A percentile compares a stretch with the other conserved stretches of the same genome.
These are phyloP conservation scores for Prinia subflava DNA, from an alignment of 2,113 vertebrate genomes.

Conservation along the genomic window DNA sequence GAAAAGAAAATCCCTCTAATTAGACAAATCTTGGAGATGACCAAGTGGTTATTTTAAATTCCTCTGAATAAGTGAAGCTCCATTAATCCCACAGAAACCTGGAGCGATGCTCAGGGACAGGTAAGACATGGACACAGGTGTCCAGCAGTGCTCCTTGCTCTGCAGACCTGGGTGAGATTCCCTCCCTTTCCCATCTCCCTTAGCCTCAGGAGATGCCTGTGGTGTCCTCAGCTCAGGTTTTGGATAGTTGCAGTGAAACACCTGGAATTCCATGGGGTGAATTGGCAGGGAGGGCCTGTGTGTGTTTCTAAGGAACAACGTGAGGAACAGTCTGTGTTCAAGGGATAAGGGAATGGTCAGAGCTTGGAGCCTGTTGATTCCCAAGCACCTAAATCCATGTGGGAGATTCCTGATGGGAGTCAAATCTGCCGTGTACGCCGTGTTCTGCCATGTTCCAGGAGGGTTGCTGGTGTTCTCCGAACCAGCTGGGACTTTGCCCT, in stretches of 20 bases:
- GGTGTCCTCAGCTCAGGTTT: neutral
- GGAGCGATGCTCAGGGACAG: neutral
- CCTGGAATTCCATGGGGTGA: neutral
- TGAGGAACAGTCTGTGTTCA: neutral
- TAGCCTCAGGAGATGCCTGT: neutral
- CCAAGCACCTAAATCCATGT: neutral
- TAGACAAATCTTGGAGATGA: neutral
- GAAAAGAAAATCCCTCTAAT: neutral
- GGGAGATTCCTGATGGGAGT: neutral
- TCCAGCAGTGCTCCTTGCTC: neutral
- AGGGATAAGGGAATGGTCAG: neutral
- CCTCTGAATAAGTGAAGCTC: neutral
- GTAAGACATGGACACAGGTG: too few species aligned
- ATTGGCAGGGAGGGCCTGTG: too few species aligned
- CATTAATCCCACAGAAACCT: neutral
- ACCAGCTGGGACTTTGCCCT: neutral
- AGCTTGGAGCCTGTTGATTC: neutral
- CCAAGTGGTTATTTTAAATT: neutral
- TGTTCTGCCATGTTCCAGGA: neutral
- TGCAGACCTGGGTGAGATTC: neutral
- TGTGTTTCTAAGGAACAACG: neutral
- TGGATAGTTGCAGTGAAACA: neutral
- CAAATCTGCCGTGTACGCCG: too few species aligned
- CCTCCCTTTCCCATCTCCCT: neutral
- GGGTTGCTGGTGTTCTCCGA: neutral